Evolutionary conservation across 2,888 invertebrate genomes (phyloP).

Genomic region (Oligia strigilis): DNA sequence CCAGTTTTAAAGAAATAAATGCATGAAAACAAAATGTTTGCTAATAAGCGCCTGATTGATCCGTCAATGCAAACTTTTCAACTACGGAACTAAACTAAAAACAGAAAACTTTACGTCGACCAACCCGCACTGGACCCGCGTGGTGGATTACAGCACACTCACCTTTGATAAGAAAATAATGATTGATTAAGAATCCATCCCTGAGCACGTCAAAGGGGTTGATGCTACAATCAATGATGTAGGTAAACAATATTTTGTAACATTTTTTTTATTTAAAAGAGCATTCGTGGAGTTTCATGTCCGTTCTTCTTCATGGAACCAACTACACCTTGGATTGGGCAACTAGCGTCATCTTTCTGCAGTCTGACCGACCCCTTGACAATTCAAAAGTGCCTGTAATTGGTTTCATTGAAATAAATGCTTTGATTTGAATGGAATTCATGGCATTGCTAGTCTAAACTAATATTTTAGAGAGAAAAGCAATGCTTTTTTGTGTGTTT

Average conservation of each 20-base stretch:
- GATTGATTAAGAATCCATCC: background rate
- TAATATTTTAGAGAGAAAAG: background rate
- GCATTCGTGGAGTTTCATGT: background rate
- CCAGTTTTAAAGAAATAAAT: background rate
- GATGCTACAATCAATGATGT: background rate
- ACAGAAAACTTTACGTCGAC: background rate
- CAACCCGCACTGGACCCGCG: background rate
- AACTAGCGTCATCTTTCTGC: background rate
- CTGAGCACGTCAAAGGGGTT: background rate
- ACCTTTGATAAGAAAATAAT: background rate
- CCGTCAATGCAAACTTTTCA: background rate
- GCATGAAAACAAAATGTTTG: fast-evolving
- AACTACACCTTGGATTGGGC: background rate
- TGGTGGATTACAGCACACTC: background rate
- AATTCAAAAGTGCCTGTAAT: background rate
- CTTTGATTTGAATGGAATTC: background rate
- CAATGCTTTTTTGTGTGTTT: background rate
- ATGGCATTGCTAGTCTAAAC: background rate
- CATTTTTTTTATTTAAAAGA: background rate
- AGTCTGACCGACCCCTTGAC: background rate
- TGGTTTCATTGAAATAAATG: background rate
- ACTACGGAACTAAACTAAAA: background rate
- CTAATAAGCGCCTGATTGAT: background rate
- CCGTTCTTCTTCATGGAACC: background rate
- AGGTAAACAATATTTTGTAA: background rate